These are phyloP conservation scores for Macrophya annulata DNA, from an alignment of 2,888 invertebrate genomes.

Conservation along the genomic window DNA sequence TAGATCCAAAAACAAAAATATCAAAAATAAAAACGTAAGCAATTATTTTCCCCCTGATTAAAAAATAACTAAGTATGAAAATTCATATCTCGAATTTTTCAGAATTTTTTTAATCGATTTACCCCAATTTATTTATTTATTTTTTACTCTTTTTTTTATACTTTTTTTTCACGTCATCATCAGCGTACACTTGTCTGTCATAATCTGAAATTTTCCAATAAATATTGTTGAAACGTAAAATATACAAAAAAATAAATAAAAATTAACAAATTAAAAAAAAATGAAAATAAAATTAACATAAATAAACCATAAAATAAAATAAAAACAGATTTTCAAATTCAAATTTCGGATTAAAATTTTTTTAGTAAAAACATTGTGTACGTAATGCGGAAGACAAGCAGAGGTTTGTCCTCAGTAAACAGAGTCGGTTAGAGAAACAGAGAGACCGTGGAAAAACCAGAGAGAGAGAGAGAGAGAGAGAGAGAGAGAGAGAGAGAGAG, in stretches of 20 bases:
- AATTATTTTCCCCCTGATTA: too few relatives aligned
- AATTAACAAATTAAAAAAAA: neutral
- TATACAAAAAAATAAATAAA: neutral
- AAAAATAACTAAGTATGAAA: too few relatives aligned
- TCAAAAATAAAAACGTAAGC: too few relatives aligned
- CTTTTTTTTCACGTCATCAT: too few relatives aligned
- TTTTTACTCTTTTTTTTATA: too few relatives aligned
- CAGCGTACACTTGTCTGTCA: too few relatives aligned
- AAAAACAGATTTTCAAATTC: neutral
- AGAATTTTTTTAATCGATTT: too few relatives aligned
- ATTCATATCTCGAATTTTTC: too few relatives aligned
- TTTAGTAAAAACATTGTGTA: neutral
- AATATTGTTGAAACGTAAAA: neutral
- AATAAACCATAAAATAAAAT: neutral
- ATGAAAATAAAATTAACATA: neutral
- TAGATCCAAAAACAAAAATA: too few relatives aligned
- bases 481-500: neutral
- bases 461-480: too few relatives aligned
- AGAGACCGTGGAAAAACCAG: neutral
- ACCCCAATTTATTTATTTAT: too few relatives aligned
- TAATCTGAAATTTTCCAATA: too few relatives aligned
- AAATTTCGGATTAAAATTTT: neutral
- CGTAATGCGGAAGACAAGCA: slow-evolving; percentile 1
- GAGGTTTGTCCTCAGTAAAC: slow-evolving; percentile 9
- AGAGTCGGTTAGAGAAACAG: neutral